Evolutionary conservation across 2,888 invertebrate genomes (phyloP), one percentile per base, ranked within the genome.

Genomic region (Heliconius erato): DNA sequence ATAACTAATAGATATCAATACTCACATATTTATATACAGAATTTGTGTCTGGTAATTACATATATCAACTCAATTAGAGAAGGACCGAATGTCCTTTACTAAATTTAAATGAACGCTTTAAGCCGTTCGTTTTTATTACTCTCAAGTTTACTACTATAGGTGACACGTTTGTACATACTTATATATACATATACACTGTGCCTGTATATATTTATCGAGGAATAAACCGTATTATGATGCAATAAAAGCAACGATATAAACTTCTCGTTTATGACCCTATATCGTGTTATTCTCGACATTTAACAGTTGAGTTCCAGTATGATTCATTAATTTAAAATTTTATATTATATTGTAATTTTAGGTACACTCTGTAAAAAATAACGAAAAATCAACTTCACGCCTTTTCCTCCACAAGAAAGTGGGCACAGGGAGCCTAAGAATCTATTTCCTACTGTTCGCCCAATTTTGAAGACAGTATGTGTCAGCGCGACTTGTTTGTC

Each of bases 181-280:
- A 19, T 16, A 49, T 68, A 68, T 68, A 68, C 6, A 35, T 69
- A 35, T 35, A 19, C 11, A 40, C 9, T 68, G 19, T 68, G 32
- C 32, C 3, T 40, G n/a, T 44, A 44, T 16, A 44, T 72, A 72
- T n/a, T 19, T 49, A 72, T 72, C 16, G 26, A 28, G 28, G 6
- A 28, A 28, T 74, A 16, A 74, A 49, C 54, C 9, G 19, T 74
- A 49, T 71, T 71, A 44, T 26, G 44, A 72, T 14, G 40, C n/a
- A 44, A 44, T 72, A 72, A 72, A 72, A 72, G 26, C 71, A 44
- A 44, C 6, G 14, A 40, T 44, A 72, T 72, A 72, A 72, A 72
- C 71, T 44, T 14, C 11, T 72, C 14, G 71, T 72, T 71, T 72
- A 72, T 44, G 65, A 67, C 5, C 28, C 28, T 28, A 4, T 72